Conservation (phyloP, 2,888 invertebrate species). For the Phytoseiulus persimilis region DNA sequence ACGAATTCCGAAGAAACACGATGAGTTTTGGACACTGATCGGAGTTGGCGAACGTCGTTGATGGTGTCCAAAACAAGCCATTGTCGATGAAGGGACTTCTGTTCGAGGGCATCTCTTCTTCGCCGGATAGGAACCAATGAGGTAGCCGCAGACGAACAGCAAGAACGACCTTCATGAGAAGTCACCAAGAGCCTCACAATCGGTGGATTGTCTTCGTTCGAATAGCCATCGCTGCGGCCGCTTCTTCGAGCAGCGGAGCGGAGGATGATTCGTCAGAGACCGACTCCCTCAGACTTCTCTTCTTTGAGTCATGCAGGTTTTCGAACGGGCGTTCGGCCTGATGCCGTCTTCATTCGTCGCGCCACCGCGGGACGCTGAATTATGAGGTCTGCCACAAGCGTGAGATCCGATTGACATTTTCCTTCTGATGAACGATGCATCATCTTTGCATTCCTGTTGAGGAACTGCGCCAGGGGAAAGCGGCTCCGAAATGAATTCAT, state of each 20-base stretch:
- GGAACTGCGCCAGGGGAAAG: too few species aligned
- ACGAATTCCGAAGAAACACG: neutral
- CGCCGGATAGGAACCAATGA: neutral
- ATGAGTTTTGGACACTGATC: neutral
- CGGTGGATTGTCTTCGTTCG: neutral
- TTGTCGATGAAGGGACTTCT: neutral
- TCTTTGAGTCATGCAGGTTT: too few species aligned
- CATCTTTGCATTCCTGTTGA: too few species aligned
- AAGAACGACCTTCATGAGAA: neutral
- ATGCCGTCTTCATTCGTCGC: too few species aligned
- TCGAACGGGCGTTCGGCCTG: too few species aligned
- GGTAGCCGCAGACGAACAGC: neutral
- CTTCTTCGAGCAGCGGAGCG: neutral
- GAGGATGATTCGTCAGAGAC: neutral
- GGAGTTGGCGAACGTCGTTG: too few species aligned
- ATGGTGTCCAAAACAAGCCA: neutral
- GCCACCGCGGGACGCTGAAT: too few species aligned
- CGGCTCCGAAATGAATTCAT: neutral
- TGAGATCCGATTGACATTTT: too few species aligned
- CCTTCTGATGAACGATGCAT: too few species aligned
- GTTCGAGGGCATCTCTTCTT: neutral
- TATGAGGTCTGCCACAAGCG: too few species aligned
- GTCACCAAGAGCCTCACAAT: neutral
- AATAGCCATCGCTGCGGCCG: neutral
- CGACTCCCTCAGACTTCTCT: neutral